Evolutionary conservation across 2,888 invertebrate species (phyloP), one percentile per base, ranked within the genome.

Genomic region (Pollenia labialis): DNA sequence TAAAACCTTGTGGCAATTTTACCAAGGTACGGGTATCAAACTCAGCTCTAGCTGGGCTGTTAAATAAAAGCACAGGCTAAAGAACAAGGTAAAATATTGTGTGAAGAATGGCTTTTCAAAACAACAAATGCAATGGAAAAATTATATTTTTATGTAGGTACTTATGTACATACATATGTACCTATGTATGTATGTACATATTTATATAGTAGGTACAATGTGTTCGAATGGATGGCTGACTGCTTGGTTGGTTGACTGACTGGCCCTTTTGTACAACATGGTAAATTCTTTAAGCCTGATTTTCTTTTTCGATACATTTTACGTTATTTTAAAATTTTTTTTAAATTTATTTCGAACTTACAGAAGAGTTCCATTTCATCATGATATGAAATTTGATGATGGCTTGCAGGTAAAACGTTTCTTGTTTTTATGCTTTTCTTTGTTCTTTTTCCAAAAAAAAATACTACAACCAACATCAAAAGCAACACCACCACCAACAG

Each of bases 381-480:
- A 80, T 68, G 84, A 60, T 68, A 74, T 74, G 79, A 85, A 80
- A 80, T 85, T 85, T 85, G 75, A 81, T 75, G 79, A 82, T 85
- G 75, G 71, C 80, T 77, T 76, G 68, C 87, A 84, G 84, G 87
- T 84, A 87, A 87, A 87, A 81, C 64, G 74, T 77, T 82, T 85
- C 76, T 71, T 72, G 46, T 48, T 76, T 62, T 72, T 48, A 74
- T 52, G 79, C 68, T 84, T 79, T 85, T 46, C 84, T 87, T 87
- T 87, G 81, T 84, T 87, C 87, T 87, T 87, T 85, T 58, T 32
- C 8, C 18, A 58, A 23, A 2, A 23, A 23, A 32, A 48, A 14
- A 52, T 69, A 69, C 44, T 44, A 68, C 75, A 66, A 16, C 46
- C 58, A 60, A 71, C 75, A 81, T 52, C 54, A 62, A 14, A n/a